phyloP scores from a whole-genome alignment of 2,797 vertebrate genomes.

The Enteromius argenteus region DNA sequence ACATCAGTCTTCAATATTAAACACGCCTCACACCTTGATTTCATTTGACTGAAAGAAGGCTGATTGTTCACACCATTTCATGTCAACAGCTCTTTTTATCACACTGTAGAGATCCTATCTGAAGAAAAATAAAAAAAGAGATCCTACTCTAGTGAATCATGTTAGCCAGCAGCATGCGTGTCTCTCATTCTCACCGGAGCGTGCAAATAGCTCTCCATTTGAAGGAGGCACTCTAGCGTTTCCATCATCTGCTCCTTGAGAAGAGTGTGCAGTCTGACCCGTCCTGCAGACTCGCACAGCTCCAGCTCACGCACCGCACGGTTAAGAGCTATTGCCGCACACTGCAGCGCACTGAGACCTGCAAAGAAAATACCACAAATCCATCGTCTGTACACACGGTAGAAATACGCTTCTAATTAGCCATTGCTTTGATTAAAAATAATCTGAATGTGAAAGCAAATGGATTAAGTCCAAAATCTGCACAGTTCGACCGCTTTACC shows the following conservation, averaged over 20 bases:
- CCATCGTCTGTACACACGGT: neutral
- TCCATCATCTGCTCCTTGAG: constrained; percentile 81
- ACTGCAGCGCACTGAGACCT: constrained; percentile 84
- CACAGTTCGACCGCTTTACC: neutral
- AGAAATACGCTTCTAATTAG: neutral
- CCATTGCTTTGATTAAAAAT: neutral
- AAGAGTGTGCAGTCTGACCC: constrained; percentile 67
- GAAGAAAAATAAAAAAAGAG: neutral
- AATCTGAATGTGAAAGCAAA: constrained; percentile 6
- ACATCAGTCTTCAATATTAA: neutral
- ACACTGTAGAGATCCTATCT: neutral
- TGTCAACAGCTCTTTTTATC: neutral
- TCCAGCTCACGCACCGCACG: constrained; percentile 65
- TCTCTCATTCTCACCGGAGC: constrained; percentile 65
- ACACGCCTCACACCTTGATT: neutral
- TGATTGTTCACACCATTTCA: neutral
- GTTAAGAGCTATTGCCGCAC: constrained; percentile 78
- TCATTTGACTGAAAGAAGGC: neutral
- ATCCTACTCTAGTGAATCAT: neutral
- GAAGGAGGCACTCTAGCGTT: constrained; percentile 82
- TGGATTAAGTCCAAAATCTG: neutral
- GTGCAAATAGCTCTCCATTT: constrained; percentile 80
- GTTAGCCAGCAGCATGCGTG: neutral
- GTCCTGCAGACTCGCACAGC: neutral
- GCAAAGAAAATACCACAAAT: neutral